Base-by-base conservation (phyloP, 2,797 vertebrate species). In the Meriones psammophilus region DNA sequence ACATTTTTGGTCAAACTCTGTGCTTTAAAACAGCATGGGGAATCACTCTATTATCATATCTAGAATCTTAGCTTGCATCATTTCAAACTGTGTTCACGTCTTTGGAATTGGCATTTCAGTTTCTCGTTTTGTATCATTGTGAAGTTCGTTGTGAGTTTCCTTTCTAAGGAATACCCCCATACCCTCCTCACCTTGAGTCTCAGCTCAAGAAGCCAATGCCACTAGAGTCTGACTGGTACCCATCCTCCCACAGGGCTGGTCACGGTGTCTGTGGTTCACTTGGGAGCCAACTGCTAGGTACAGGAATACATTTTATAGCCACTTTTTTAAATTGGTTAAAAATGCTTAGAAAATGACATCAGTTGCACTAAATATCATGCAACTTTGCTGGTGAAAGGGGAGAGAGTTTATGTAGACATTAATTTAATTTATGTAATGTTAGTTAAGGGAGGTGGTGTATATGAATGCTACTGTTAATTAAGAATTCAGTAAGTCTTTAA, bases 281-380 rank as follows among this genome's bases (percentile, higher is more conserved):
- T 5, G 85, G 96, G 97, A 97, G 92, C 97, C 96, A 96, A 84
- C 93, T 97, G 89, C 93, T 97, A 92, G 92, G 96, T 42, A 30
- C 96, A 73, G 78, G 94, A 92, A 92, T 28, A n/a, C 80, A 36
- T 94, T 97, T 97, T 94, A 95, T 93, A 96, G 89, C 80, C 96
- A 94, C 91, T 96, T 97, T 89, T 97, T 46, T 95, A 95, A 95
- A 94, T 94, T 86, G 96, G 95, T 50, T 54, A 50, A 50, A 96
- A 98, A 96, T 94, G 95, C 91, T 97, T 97, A 98, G 95, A 96
- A 97, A 97, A 98, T 97, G 91, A 62, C 4, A 84, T 69, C 83
- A 22, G 88, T 95, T 92, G 92, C 96, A 86, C 77, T 97, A 92
- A 96, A 58, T 95, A 83, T 97, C 92, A 96, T 77, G 20, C 88